Base-by-base conservation (phyloP, 2,113 vertebrate genomes). In the Gymnogyps californianus region DNA sequence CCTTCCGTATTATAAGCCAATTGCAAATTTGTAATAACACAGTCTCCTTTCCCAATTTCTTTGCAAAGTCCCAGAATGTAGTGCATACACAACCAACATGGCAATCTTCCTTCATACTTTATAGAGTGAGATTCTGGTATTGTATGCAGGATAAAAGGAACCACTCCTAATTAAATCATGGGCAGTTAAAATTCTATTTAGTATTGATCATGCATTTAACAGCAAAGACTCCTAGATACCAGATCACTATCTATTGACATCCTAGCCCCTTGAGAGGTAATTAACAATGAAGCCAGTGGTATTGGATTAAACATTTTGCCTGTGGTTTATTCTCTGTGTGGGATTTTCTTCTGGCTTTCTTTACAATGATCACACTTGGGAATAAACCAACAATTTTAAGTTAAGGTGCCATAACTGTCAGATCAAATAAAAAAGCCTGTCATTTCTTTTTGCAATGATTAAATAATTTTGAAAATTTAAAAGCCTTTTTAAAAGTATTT, bases 191-290 rank as follows among this genome's bases (percentile, higher is more conserved):
- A 94, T 96, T 97, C 91, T 96, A 74, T 95, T 96, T 96, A 94
- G 79, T 96, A 97, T 96, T 95, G 97, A 97, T 96, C 90, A 92
- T 46, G 79, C 85, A 92, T 97, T 97, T 97, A 97, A 96, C 90
- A 96, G 85, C 66, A 86, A 93, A 96, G 87, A 84, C 76, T 97
- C 89, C 72, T 83, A 86, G 91, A 93, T 87, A 84, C 77, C 70
- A 94, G 95, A 96, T 96, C 78, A 52, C 84, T 96, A 92, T 92
- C 88, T 97, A 97, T 97, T 95, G 97, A 96, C 92, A 95, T 93
- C 62, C 32, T 49, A 86, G 71, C 58, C 96, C 75, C 96, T 94
- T 95, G 93, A 96, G 96, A 93, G 87, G 90, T 93, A 96, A 96
- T 97, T 97, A 97, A 96, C n/a, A 2, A 93, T 80, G 87, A 91